A percentile compares a stretch with the other conserved stretches of the same genome.
Evolutionary conservation across 2,113 vertebrate genomes (phyloP).

Genomic region (Trogon melanurus): DNA sequence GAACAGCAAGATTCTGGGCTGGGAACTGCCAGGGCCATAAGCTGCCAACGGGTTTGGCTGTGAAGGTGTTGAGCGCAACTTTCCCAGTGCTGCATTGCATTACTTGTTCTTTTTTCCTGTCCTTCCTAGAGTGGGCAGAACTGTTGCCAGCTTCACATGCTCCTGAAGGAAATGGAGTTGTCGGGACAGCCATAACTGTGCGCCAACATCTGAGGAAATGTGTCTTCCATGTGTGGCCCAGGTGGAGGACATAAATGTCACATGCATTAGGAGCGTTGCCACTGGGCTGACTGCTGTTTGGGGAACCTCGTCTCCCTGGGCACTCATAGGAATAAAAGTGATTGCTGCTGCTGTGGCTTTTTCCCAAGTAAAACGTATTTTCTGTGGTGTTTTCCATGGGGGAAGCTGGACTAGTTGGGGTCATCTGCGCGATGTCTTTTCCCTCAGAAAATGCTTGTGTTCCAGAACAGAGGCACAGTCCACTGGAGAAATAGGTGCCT

Average conservation of each 20-base stretch:
- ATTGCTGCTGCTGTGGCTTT: neutral
- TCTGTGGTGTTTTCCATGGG: neutral
- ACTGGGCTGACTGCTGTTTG: neutral
- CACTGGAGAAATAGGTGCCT: neutral
- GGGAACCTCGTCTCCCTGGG: neutral
- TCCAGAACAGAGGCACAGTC: neutral
- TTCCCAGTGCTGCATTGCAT: neutral
- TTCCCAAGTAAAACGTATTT: neutral
- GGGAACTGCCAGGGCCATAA: neutral
- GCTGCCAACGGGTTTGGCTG: neutral
- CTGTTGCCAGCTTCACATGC: neutral
- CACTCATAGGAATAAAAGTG: slow-evolving; percentile 30
- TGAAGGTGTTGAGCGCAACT: neutral
- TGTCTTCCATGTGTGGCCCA: rapidly evolving
- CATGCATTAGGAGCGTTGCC: rapidly evolving
- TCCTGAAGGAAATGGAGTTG: neutral
- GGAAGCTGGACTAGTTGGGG: neutral
- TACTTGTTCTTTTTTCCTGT: neutral
- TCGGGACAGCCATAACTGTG: rapidly evolving
- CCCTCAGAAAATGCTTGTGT: neutral
- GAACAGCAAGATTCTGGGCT: neutral
- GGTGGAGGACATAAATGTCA: neutral
- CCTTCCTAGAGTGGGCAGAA: neutral
- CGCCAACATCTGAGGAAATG: neutral
- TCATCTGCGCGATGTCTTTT: neutral